Conservation (phyloP, 1,140 invertebrate species). For the Wiebesia pumilae region DNA sequence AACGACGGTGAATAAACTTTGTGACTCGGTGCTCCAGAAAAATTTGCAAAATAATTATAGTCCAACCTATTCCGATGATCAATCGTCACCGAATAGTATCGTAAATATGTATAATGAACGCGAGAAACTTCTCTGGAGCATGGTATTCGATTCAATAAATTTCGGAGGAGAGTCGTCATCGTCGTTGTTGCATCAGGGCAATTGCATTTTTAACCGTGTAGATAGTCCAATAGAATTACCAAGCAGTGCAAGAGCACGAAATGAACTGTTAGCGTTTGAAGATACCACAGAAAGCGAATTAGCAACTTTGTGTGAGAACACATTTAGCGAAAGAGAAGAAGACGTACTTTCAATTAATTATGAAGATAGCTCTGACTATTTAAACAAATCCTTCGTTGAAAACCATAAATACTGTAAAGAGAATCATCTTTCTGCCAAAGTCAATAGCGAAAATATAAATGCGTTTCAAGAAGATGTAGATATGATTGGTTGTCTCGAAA, state of each 20-base stretch:
- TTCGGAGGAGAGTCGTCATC: conserved; percentile 26
- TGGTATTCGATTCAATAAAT: conserved; percentile 63
- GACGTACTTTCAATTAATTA: conserved; percentile 37
- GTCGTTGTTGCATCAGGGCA: conserved; percentile 30
- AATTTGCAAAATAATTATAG: conserved; percentile 65
- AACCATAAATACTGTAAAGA: background rate
- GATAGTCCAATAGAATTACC: conserved; percentile 7
- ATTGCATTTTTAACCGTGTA: background rate
- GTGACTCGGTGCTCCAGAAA: conserved; percentile 72
- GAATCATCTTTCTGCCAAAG: background rate
- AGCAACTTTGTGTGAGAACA: conserved; percentile 20
- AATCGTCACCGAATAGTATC: conserved; percentile 21
- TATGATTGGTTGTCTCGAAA: background rate
- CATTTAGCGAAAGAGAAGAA: conserved; percentile 42
- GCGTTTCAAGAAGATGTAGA: background rate
- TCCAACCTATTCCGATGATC: conserved; percentile 45
- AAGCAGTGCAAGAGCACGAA: conserved; percentile 44
- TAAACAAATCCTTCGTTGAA: conserved; percentile 20
- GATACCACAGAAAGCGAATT: conserved; percentile 35
- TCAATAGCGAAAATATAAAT: background rate
- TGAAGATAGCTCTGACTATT: conserved; percentile 41
- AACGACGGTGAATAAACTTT: conserved; percentile 55
- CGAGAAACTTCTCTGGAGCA: conserved; percentile 63
- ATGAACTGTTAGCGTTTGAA: conserved; percentile 49
- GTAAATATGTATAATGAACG: conserved; percentile 62